Evolutionary conservation across 2,113 vertebrate genomes (phyloP).

Genomic region (Strix uralensis): DNA sequence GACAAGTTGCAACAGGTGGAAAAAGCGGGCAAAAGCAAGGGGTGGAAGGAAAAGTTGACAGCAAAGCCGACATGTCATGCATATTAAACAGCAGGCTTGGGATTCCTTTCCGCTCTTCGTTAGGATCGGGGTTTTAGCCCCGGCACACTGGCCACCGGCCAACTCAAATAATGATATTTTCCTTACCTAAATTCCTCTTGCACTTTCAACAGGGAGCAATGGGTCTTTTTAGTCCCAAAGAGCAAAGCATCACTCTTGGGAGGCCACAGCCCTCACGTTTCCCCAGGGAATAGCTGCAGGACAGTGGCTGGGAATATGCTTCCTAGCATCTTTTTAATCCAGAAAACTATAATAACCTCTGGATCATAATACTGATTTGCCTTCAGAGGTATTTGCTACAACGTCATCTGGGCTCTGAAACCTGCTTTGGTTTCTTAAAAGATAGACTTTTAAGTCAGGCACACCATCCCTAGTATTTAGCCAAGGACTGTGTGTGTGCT

Average conservation of each 20-base stretch:
- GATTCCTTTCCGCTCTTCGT: neutral
- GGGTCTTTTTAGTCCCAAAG: neutral
- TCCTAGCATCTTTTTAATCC: neutral
- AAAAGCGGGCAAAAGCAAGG: slow-evolving; percentile 1
- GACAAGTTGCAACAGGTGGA: slow-evolving; percentile 59
- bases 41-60: slow-evolving; percentile 41
- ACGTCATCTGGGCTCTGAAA: neutral
- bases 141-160: neutral
- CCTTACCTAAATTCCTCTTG: slow-evolving; percentile 27
- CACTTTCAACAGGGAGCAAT: neutral
- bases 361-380: neutral
- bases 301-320: neutral
- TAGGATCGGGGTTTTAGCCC: neutral
- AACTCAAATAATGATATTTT: slow-evolving; percentile 36
- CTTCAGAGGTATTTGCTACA: neutral
- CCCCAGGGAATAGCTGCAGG: rapidly evolving
- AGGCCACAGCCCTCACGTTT: neutral
- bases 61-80: slow-evolving; percentile 34
- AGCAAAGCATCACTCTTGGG: neutral
- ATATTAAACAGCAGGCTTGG: slow-evolving; percentile 37
- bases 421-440: neutral
- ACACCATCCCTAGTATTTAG: neutral
- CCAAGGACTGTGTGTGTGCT: neutral
- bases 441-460: neutral
- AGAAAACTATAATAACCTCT: neutral